phyloP scores from a whole-genome alignment of 2,797 vertebrate species.

The Fistularia tabacaria region DNA sequence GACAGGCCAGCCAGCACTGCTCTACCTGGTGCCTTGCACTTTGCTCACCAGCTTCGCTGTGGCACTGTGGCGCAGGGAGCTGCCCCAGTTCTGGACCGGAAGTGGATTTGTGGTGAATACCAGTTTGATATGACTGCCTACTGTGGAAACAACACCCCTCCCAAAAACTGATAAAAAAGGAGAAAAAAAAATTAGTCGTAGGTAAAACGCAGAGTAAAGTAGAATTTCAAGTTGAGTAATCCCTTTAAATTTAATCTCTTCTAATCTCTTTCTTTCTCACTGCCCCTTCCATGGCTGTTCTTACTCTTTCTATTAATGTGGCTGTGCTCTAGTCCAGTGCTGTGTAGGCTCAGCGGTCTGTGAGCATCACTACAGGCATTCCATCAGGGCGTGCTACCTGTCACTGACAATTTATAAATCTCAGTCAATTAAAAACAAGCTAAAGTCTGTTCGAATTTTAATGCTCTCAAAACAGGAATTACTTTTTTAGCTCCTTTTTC shows the following conservation, averaged over 20 bases:
- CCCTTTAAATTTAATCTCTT: slow-evolving; percentile 70
- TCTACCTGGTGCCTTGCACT: slow-evolving; percentile 96
- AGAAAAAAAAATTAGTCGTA: slow-evolving; percentile 60
- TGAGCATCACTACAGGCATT: slow-evolving; percentile 64
- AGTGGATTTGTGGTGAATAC: slow-evolving; percentile 99
- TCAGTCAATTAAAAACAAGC: neutral
- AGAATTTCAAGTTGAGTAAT: slow-evolving; percentile 91
- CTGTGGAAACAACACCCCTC: slow-evolving; percentile 18
- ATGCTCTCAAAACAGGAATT: slow-evolving; percentile 35
- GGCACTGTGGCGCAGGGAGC: slow-evolving; percentile 90
- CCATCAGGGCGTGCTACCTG: slow-evolving; percentile 31
- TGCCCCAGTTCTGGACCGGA: slow-evolving; percentile 94
- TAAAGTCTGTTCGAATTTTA: neutral
- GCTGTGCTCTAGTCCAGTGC: slow-evolving; percentile 61
- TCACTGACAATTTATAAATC: slow-evolving; percentile 10
- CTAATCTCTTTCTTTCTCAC: slow-evolving; percentile 42
- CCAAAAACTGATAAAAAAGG: slow-evolving; percentile 15
- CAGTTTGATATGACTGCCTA: slow-evolving; percentile 92
- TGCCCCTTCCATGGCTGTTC: slow-evolving; percentile 49
- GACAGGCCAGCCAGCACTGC: slow-evolving; percentile 91
- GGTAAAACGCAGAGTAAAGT: slow-evolving; percentile 76
- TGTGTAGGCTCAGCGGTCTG: slow-evolving; percentile 64
- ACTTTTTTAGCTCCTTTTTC: slow-evolving; percentile 27
- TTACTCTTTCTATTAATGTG: slow-evolving; percentile 55
- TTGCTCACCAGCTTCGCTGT: slow-evolving; percentile 86